Evolutionary conservation across 2,113 vertebrate species (phyloP).

Genomic region (Leiothrix lutea): DNA sequence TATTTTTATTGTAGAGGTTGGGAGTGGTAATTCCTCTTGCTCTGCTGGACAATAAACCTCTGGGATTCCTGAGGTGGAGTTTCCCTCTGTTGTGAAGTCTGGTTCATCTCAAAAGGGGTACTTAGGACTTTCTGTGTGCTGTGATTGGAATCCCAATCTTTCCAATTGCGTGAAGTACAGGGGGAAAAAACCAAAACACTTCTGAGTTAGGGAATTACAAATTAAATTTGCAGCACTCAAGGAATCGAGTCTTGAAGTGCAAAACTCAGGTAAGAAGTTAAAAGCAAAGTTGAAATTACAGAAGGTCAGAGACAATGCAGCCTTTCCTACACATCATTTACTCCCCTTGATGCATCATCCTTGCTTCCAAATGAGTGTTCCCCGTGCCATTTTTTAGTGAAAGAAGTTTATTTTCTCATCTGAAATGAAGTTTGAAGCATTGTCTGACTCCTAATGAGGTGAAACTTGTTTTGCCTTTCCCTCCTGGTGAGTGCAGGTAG

Average conservation of each 20-base stretch:
- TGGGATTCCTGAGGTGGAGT: neutral
- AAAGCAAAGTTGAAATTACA: neutral
- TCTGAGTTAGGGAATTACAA: neutral
- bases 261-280: neutral
- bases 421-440: neutral
- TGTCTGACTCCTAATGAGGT: neutral
- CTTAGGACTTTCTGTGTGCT: neutral
- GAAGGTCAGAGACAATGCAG: neutral
- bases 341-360: neutral
- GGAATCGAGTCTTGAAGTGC: neutral
- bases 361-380: neutral
- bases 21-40: neutral
- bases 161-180: neutral
- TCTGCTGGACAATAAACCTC: neutral
- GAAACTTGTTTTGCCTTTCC: neutral
- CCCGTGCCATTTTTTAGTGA: neutral
- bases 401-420: neutral
- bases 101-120: neutral
- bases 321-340: neutral
- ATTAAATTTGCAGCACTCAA: neutral
- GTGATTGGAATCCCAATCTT: neutral
- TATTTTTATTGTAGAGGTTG: neutral
- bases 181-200: neutral
- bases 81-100: neutral
- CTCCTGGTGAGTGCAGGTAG: neutral